Percentiles rank a stretch among this genome's conserved stretches.
These are phyloP conservation scores for Heterodera carotae DNA, from an alignment of 1,140 invertebrate species.

Conservation along the genomic window DNA sequence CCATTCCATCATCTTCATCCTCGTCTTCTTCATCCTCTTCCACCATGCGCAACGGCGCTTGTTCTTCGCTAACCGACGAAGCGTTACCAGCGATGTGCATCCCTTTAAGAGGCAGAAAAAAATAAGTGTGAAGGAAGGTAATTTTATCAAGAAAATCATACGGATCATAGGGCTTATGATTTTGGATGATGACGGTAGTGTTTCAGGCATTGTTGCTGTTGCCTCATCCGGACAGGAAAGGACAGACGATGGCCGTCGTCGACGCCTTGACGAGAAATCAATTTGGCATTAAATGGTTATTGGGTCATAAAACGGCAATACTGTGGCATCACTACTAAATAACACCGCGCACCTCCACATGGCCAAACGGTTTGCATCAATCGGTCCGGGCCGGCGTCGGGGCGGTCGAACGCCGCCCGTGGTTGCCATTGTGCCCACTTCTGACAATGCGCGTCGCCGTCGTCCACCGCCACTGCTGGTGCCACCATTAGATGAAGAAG, in stretches of 20 bases:
- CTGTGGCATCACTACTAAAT: neutral
- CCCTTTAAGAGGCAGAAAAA: too few species aligned
- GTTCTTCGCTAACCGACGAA: too few species aligned
- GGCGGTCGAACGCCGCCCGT: constrained; percentile 12
- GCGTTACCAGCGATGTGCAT: too few species aligned
- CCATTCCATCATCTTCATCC: neutral
- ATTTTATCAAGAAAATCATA: too few species aligned
- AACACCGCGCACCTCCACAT: constrained; percentile 22
- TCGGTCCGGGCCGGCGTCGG: constrained; percentile 19
- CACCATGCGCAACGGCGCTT: neutral
- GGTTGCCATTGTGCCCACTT: neutral
- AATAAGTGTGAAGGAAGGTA: neutral
- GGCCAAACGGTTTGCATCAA: constrained; percentile 14
- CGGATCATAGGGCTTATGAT: too few species aligned
- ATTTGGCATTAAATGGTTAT: too few species aligned
- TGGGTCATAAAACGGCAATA: too few species aligned
- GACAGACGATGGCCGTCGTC: neutral
- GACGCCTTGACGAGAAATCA: neutral
- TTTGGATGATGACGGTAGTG: neutral
- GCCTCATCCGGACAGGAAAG: neutral
- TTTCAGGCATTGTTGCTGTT: neutral
- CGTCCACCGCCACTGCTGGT: constrained; percentile 5
- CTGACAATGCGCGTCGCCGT: neutral
- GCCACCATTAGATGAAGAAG: neutral
- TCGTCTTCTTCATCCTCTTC: constrained; percentile 22